Evolutionary conservation across 2,113 vertebrate genomes (phyloP).

Genomic region (Varanus salvator): DNA sequence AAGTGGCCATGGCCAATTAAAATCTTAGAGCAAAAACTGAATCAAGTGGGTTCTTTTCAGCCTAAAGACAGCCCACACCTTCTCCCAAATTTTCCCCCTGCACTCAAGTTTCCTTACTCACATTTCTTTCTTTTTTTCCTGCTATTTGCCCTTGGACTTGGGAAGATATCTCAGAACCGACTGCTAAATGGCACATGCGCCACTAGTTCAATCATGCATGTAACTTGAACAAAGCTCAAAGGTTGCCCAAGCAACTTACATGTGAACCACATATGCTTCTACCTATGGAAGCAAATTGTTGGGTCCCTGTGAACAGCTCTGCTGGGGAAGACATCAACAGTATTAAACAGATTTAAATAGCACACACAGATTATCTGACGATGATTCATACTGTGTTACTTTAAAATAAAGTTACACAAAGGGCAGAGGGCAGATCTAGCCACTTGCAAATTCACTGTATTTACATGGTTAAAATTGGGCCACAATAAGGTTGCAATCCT

Average conservation of each 20-base stretch:
- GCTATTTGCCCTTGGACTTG: background rate
- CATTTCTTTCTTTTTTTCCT: background rate
- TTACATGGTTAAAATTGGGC: background rate
- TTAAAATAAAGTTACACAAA: background rate
- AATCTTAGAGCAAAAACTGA: conserved; percentile 11
- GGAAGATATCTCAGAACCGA: background rate
- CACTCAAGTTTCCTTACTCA: conserved; percentile 15
- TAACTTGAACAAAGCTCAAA: background rate
- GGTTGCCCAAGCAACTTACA: too few species aligned
- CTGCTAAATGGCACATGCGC: background rate
- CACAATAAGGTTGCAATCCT: background rate
- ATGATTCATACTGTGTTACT: background rate
- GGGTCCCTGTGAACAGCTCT: background rate
- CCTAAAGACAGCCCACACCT: background rate
- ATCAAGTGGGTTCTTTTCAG: background rate
- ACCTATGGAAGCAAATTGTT: background rate
- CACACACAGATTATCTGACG: background rate
- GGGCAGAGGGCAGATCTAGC: background rate
- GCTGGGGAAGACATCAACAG: background rate
- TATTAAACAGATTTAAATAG: background rate
- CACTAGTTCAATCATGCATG: background rate
- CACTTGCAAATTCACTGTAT: background rate
- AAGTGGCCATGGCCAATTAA: background rate
- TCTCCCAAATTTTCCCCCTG: background rate
- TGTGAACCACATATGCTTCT: background rate